Evolutionary conservation across 2,797 vertebrate species (phyloP).

Genomic region (Paramormyrops hopkinsi): DNA sequence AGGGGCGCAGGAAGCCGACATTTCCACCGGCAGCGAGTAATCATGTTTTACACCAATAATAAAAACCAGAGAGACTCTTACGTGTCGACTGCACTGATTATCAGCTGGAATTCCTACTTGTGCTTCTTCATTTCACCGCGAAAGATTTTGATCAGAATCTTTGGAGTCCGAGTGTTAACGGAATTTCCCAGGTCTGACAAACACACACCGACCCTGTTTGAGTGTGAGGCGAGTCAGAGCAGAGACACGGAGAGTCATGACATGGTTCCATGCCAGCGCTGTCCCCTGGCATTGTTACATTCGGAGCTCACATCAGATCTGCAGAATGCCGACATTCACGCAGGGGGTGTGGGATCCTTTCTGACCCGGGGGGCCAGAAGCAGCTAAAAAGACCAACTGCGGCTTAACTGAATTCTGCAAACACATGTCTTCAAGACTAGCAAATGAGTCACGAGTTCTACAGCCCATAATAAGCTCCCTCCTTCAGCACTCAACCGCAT

Average conservation of each 20-base stretch:
- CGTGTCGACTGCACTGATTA: not conserved
- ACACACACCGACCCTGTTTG: not conserved
- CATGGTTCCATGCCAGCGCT: not conserved
- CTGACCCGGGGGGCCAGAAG: not conserved
- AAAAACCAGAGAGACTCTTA: not conserved
- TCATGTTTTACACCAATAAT: not conserved
- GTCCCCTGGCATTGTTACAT: not conserved
- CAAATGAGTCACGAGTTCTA: not conserved
- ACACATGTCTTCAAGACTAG: not conserved
- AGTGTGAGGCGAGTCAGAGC: not conserved
- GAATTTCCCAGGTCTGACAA: not conserved
- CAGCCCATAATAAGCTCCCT: not conserved
- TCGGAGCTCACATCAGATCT: not conserved
- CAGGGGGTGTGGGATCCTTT: not conserved
- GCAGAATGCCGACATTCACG: not conserved
- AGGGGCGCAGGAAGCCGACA: not conserved
- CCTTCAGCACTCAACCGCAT: not conserved
- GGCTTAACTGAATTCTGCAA: not conserved
- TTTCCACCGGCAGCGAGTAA: not conserved
- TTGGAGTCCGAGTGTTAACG: not conserved
- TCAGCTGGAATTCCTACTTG: not conserved
- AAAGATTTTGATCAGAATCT: not conserved
- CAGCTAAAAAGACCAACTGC: not conserved
- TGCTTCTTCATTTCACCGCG: not conserved
- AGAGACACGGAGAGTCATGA: not conserved